Conservation (phyloP, 2,797 vertebrate genomes). For the Anabacerthia variegaticeps region DNA sequence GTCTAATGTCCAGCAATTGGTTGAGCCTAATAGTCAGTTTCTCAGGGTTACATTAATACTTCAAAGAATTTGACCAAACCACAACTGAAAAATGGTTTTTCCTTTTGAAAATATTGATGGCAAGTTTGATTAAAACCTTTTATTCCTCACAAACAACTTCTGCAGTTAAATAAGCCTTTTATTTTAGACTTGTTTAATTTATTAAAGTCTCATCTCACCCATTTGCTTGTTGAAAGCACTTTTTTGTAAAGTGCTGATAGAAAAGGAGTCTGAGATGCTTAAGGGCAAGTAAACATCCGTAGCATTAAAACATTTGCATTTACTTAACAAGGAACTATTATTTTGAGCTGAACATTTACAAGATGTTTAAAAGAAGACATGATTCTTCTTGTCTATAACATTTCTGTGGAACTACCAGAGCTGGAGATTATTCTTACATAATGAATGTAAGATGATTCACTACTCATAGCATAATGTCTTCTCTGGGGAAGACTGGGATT, state of each 20-base stretch:
- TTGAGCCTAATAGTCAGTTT: slow-evolving; percentile 48
- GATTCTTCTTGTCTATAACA: neutral
- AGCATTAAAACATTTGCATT: neutral
- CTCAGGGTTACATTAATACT: slow-evolving; percentile 61
- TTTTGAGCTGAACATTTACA: neutral
- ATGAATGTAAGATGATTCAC: neutral
- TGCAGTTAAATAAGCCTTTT: slow-evolving; percentile 2
- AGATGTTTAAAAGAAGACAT: neutral
- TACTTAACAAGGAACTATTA: neutral
- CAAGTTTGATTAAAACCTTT: slow-evolving; percentile 43
- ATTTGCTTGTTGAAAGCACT: neutral
- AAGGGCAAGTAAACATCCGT: neutral
- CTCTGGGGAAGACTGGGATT: neutral
- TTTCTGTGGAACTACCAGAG: neutral
- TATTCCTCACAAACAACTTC: slow-evolving; percentile 24
- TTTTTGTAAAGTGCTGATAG: neutral
- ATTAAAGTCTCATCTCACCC: neutral
- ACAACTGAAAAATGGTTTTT: slow-evolving; percentile 56
- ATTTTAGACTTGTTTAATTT: neutral
- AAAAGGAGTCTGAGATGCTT: neutral
- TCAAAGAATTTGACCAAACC: slow-evolving; percentile 52
- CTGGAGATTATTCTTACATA: neutral
- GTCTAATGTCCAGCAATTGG: slow-evolving; percentile 57
- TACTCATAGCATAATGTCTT: neutral
- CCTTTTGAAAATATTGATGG: slow-evolving; percentile 46